These are phyloP conservation scores for Stichodactyla helianthus DNA, from an alignment of 64 coral and sea anemone species.

Conservation along the genomic window DNA sequence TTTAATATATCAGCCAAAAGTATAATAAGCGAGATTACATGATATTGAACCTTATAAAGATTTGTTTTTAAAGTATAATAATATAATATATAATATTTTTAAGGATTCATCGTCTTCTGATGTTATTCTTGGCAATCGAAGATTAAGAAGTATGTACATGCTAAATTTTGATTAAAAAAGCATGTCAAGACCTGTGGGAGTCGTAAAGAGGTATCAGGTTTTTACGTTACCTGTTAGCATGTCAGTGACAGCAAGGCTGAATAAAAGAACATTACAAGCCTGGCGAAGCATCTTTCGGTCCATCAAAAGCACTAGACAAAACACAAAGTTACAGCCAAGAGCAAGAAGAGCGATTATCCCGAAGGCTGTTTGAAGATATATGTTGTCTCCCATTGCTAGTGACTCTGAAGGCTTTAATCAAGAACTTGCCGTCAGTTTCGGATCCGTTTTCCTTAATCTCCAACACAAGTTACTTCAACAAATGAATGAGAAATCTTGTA, in stretches of 20 bases:
- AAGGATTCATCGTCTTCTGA: too few species aligned
- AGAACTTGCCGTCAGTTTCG: neutral
- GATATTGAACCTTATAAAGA: too few species aligned
- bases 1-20: too few species aligned
- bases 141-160: too few species aligned
- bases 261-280: constrained; percentile 28
- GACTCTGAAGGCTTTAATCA: neutral
- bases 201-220: neutral
- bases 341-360: constrained; percentile 18
- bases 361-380: constrained; percentile 10
- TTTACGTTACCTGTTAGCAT: constrained; percentile 8
- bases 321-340: neutral
- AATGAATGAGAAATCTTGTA: neutral
- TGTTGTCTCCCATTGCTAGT: constrained; percentile 1
- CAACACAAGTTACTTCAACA: neutral
- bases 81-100: too few species aligned
- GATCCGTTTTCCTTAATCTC: neutral
- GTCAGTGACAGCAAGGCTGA: constrained; percentile 35
- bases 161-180: too few species aligned
- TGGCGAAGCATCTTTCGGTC: constrained; percentile 14
- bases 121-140: too few species aligned
- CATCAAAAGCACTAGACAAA: constrained; percentile 25
- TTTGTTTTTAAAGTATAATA: too few species aligned
- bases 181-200: neutral
- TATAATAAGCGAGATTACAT: too few species aligned